Evolutionary conservation across 2,888 invertebrate genomes (phyloP), one percentile per base, ranked within the genome.

Genomic region (Aporophyla lueneburgensis): DNA sequence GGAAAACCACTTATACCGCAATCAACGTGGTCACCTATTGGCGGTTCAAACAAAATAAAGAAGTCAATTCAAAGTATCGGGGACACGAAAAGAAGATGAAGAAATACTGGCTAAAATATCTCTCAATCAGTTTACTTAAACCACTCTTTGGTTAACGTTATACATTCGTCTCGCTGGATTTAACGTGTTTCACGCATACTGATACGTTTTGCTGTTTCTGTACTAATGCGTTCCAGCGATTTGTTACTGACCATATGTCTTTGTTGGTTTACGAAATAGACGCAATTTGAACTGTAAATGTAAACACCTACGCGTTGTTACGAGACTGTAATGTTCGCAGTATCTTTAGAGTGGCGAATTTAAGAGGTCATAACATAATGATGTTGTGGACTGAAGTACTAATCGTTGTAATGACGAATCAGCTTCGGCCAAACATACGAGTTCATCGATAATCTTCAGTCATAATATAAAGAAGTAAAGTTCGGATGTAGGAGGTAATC

Each of bases 161-260:
- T 27, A 67, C 54, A 87, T 88, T 86, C 53, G 73, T 56, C 68
- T 71, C 75, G 79, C 75, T 74, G 59, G 65, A 80, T 87, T 80
- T 46, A 61, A 46, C 49, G n/a, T 74, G 74, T 74, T 86, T 88
- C 78, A 83, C 74, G 85, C 78, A n/a, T 72, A 76, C 56, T 56
- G 65, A 80, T 76, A 70, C n/a, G 51, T 67, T 68, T 54, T 74
- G 74, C 72, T 76, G 66, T 81, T 85, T 81, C 79, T 80, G 80
- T 81, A 63, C 78, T 80, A 73, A 78, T 76, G 62, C 72, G 83
- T 82, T 82, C 66, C 43, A 76, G 27, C 65, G 58, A 83, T 81
- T 77, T 74, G 76, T 81, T 78, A 72, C 76, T 77, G 76, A 40
- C 65, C 75, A 73, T 76, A 72, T 68, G 76, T 67, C 75, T 78